Evolutionary conservation across 2,888 invertebrate species (phyloP).

Genomic region (Vandiemenella viatica): DNA sequence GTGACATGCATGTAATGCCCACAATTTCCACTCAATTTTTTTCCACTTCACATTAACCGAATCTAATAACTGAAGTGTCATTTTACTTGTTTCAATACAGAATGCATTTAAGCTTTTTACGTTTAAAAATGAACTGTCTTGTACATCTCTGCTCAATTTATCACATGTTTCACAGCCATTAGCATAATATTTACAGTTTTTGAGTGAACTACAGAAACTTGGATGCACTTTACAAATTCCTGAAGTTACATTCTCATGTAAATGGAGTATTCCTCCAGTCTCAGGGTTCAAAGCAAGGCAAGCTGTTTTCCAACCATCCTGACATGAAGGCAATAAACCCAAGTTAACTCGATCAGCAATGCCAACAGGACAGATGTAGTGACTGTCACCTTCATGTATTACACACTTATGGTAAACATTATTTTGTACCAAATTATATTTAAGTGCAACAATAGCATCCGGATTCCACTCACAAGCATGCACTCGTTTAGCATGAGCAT

Average conservation of each 20-base stretch:
- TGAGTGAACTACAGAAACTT: no score
- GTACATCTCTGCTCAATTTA: not conserved
- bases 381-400: constrained; percentile 34
- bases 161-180: not conserved
- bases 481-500: constrained; percentile 32
- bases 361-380: constrained; percentile 26
- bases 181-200: no score
- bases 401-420: constrained; percentile 26
- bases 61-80: not conserved
- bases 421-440: constrained; percentile 29
- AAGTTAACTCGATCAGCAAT: constrained; percentile 40
- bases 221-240: no score
- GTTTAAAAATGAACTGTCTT: not conserved
- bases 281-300: constrained; percentile 31
- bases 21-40: constrained; percentile 25
- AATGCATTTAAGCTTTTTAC: not conserved
- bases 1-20: constrained; percentile 24
- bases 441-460: constrained; percentile 31
- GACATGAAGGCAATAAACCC: constrained; percentile 37
- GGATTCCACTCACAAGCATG: constrained; percentile 45
- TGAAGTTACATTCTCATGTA: constrained; percentile 33
- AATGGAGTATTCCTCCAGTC: constrained; percentile 36
- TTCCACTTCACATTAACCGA: constrained; percentile 14
- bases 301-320: constrained; percentile 33
- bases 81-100: not conserved